Conservation (phyloP, 2,113 vertebrate genomes). For the Gallinago media region DNA sequence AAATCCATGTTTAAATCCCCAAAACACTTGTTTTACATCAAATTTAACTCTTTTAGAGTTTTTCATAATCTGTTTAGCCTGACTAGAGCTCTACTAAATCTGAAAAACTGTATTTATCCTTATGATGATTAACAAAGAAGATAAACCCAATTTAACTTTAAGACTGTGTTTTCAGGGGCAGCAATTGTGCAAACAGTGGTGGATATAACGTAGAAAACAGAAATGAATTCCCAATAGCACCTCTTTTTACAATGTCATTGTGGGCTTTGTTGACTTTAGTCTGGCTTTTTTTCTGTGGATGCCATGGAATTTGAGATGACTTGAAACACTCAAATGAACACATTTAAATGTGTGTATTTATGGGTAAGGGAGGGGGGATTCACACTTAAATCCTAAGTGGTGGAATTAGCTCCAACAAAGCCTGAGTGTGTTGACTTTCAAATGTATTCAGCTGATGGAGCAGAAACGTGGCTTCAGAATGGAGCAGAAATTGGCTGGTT, state of each 20-base stretch:
- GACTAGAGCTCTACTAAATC: not conserved
- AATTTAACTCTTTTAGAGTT: not conserved
- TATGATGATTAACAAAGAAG: not conserved
- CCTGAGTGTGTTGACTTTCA: constrained; percentile 47
- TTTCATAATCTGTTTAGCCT: not conserved
- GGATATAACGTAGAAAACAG: not conserved
- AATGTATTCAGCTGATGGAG: constrained; percentile 23
- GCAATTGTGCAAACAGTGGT: constrained; percentile 6
- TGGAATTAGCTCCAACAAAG: constrained; percentile 62
- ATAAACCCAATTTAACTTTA: not conserved
- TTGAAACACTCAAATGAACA: constrained; percentile 29
- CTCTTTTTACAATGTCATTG: constrained; percentile 36
- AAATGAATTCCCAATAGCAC: constrained; percentile 27
- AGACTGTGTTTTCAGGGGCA: not conserved
- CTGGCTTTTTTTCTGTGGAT: constrained; percentile 6
- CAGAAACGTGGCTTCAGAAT: not conserved
- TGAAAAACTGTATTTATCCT: not conserved
- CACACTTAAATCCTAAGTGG: constrained; percentile 43
- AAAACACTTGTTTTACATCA: not conserved
- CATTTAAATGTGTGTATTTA: constrained; percentile 49
- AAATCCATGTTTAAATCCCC: rapidly evolving
- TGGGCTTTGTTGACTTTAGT: constrained; percentile 54
- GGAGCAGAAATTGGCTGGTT: not conserved
- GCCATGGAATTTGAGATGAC: constrained; percentile 48
- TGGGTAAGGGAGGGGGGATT: constrained; percentile 17